A percentile compares a stretch with the other conserved stretches of the same genome.
These are phyloP conservation scores for Marcusenius ussheri DNA, from an alignment of 2,113 vertebrate species.

Conservation along the genomic window DNA sequence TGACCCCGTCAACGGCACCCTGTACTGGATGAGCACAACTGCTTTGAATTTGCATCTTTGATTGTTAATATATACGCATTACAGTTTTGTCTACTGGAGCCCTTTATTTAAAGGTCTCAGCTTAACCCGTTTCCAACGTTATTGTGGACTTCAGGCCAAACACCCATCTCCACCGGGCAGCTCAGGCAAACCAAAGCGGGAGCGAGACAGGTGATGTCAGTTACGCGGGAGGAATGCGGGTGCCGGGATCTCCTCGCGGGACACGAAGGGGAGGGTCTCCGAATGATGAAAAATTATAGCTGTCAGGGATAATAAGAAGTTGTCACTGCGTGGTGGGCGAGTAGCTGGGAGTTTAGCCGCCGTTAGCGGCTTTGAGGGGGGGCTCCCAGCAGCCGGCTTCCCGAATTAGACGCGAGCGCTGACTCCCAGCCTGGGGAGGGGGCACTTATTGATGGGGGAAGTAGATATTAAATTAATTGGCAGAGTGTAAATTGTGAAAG, in stretches of 20 bases:
- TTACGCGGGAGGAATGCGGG: neutral
- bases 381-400: neutral
- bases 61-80: neutral
- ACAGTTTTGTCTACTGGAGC: neutral
- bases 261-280: neutral
- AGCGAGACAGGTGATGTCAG: neutral
- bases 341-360: conserved; percentile 16
- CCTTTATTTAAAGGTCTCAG: neutral
- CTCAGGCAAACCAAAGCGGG: neutral
- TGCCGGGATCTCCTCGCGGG: neutral
- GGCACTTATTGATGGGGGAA: neutral
- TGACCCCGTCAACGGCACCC: neutral
- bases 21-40: neutral
- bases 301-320: conserved; percentile 27
- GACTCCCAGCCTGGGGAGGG: conserved; percentile 8
- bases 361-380: conserved; percentile 5
- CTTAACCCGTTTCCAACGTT: neutral
- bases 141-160: neutral
- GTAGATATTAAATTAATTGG: conserved; percentile 25
- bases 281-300: conserved; percentile 27
- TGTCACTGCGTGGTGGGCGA: conserved; percentile 17
- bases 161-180: neutral
- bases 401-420: conserved; percentile 5
- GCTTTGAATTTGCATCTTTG: neutral
- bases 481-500: conserved; percentile 23